A percentile compares a stretch with the other conserved stretches of the same genome.
phyloP scores from a whole-genome alignment of 2,888 invertebrate genomes.

The Pycnomerus fuliginosus region DNA sequence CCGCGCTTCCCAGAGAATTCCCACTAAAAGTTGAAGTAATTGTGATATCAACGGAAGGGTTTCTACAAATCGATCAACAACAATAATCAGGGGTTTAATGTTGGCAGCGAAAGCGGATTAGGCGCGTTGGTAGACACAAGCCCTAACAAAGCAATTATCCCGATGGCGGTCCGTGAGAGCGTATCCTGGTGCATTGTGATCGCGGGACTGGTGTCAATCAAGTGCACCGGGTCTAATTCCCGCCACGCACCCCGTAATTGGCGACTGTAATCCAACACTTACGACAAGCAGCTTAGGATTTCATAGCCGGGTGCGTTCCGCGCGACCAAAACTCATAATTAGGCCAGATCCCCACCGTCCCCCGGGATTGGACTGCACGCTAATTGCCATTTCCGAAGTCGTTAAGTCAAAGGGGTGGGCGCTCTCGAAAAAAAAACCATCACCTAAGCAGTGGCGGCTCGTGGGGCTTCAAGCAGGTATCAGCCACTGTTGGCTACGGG shows the following conservation, averaged over 20 bases:
- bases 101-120: slow-evolving; percentile 35
- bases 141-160: slow-evolving; percentile 35
- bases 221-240: slow-evolving; percentile 42
- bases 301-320: slow-evolving; percentile 39
- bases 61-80: slow-evolving; percentile 31
- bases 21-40: too few species aligned
- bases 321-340: slow-evolving; percentile 43
- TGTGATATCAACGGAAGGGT: too few species aligned
- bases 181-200: slow-evolving; percentile 15
- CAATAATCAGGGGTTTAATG: slow-evolving; percentile 34
- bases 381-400: slow-evolving; percentile 45
- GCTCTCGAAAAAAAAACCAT: slow-evolving; percentile 2
- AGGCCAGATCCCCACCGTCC: slow-evolving; percentile 37
- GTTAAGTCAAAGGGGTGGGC: slow-evolving; percentile 38
- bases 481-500: too few species aligned
- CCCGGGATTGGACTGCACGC: slow-evolving; percentile 35
- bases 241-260: slow-evolving; percentile 50
- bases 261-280: slow-evolving; percentile 51
- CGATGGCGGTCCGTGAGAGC: slow-evolving; percentile 26
- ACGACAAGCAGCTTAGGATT: slow-evolving; percentile 51
- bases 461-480: too few species aligned
- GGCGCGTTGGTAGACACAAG: slow-evolving; percentile 8
- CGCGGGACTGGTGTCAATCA: slow-evolving; percentile 39
- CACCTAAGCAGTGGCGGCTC: too few species aligned
- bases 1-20: too few species aligned